Evolutionary conservation across 1,140 invertebrate species (phyloP), one percentile per base, ranked within the genome.

Genomic region (Micrasema minimum): DNA sequence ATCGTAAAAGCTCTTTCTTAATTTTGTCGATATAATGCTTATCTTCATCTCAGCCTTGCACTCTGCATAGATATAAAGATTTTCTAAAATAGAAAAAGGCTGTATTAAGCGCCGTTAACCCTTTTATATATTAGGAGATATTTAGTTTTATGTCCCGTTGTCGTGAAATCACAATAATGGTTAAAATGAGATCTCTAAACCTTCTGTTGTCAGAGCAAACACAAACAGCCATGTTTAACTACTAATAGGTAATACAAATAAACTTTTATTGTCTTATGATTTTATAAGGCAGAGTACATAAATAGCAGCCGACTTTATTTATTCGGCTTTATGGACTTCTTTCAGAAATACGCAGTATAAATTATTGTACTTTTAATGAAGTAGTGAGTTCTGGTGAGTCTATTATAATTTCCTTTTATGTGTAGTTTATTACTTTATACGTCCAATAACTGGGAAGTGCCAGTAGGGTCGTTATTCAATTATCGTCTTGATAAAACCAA

Each of bases 181-280:
- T 69, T 59, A 45, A 69, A 51, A 69, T 16, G 37, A 43, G 55
- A 41, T 64, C 64, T 50, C 18, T 38, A 70, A 31, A 69, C 59
- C 50, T 31, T 45, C 41, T 41, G 65, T 68, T 70, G 50, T 66
- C 67, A 53, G 50, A 41, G 50, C 66, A 75, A 75, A 75, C 64
- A 72, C 61, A 75, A 75, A 75, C 59, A 72, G 61, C 51, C 62
- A 59, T 71, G 69, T 75, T 75, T 71, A 59, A 66, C 51, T 69
- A 72, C 73, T 69, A 71, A 75, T 75, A 75, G 73, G 69, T 72
- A 75, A 75, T 69, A 72, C 69, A 75, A 75, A 75, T 75, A 75
- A 75, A 75, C 57, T 69, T 75, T 75, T 75, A 75, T 75, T 75
- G 73, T 75, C 66, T 75, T 75, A 75, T 75, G 73, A 71, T 75